Evolutionary conservation across 2,113 vertebrate genomes (phyloP), one percentile per base, ranked within the genome.

Genomic region (Poeciliopsis occidentalis): DNA sequence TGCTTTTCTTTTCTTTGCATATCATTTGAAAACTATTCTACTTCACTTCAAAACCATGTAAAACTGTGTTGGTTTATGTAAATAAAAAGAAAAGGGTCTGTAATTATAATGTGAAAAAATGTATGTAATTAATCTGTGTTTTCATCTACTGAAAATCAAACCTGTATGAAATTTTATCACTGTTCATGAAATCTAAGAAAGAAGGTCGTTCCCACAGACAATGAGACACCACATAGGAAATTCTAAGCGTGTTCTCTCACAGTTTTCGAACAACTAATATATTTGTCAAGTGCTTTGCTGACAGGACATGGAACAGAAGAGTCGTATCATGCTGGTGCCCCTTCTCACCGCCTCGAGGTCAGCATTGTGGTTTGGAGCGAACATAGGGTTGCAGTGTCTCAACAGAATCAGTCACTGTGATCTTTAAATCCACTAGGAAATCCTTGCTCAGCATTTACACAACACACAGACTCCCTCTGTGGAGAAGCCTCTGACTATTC

Each of bases 361-460:
- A 82, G 62, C 66, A 10, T 1, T 73, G 86, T 12, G 83, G 86
- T 88, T 85, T 87, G 80, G 82, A 69, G 68, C 44, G 1, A 82
- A 76, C 67, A 39, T 6, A 29, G 65, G 61, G 86, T 85, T 70
- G 80, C 79, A 77, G 82, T 64, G 67, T 85, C 84, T 82, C 81
- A 71, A 65, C 75, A 77, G 85, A 29, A 85, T 54, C 12, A 73
- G 82, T 47, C 64, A 65, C 82, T 82, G 78, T 71, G 83, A 82
- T 83, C 66, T 78, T 64, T 77, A 76, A 57, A 77, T 86, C 57
- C 32, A 41, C 57, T 15, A 75, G 76, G 65, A 87, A 84, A 51
- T 24, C 83, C 12, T 0, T 69, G 75, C 73, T 84, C 71, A 69
- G 80, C 64, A 24, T 80, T 76, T 61, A 65, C 47, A 41, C 32